Base-by-base conservation (phyloP, 2,113 vertebrate genomes). In the Phylloscopus whistleri region DNA sequence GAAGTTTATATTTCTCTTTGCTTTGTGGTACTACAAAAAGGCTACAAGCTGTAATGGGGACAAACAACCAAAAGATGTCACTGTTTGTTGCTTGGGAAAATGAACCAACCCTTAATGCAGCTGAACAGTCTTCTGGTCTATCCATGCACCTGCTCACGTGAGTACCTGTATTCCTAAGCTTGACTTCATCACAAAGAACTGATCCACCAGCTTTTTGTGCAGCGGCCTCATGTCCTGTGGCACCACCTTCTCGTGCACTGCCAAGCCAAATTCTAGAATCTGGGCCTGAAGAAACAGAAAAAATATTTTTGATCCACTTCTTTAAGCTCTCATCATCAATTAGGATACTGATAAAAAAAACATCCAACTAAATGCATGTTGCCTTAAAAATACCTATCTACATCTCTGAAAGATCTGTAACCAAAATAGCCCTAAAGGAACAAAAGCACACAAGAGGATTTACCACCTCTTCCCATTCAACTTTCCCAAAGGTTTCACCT, bases 111-210 rank as follows among this genome's bases (percentile, higher is more conserved):
- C 8, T 51, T 53, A 52, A 33, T 7, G n/a, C 41, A 62, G 28
- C 68, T 56, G 41, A 74, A 48, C 1, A 1, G 28, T n/a, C 30
- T 76, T 43, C 20, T 39, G 48, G 43, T 55, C 76, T 41, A 56
- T 39, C 35, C 21, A 9, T 19, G 23, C 72, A 85, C 62, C 53
- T 60, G 52, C 69, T 73, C 63, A 81, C 8, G 0, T 30, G 20
- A 53, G 60, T 97, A 99, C 99, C 99, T 99, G 99, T 82, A 99
- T 99, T 89, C 99, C 99, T 52, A 99, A 97, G 78, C 99, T 99
- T n/a, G 99, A 99, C 94, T 99, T 99, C 98, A 99, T 99, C 89
- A 99, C 98, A 78, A 99, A 99, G 96, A 99, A 99, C 97, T 99
- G 99, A 97, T 99, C 99, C 83, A 99, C 99, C 87, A 99, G 96